Percentiles rank a stretch among this genome's conserved stretches.
phyloP scores from a whole-genome alignment of 2,888 invertebrate genomes.

The Parnassius orleans region DNA sequence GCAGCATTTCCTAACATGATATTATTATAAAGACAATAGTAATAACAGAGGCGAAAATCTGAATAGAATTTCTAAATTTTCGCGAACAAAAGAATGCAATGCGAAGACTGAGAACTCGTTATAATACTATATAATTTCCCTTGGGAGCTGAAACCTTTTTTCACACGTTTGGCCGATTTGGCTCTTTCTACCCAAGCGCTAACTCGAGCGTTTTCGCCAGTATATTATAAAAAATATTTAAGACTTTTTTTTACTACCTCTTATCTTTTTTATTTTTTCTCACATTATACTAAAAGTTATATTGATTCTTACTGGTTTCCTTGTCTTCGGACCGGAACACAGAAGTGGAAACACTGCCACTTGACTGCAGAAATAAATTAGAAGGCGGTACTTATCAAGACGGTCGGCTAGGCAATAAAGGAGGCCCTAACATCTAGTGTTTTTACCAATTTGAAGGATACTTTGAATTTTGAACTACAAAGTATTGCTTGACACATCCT shows the following conservation, averaged over 20 bases:
- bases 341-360: no score
- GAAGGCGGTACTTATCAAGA: no score
- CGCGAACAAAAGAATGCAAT: conserved; percentile 39
- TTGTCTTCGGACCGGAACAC: no score
- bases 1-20: conserved; percentile 4
- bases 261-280: background rate
- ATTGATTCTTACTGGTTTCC: no score
- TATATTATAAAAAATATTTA: background rate
- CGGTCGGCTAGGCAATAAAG: no score
- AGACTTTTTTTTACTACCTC: background rate
- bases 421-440: no score
- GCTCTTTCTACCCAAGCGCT: conserved; percentile 6
- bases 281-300: background rate
- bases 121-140: conserved; percentile 53
- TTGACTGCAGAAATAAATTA: no score
- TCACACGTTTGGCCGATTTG: conserved; percentile 18
- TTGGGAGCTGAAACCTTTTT: conserved; percentile 34
- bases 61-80: conserved; percentile 37
- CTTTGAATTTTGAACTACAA: no score
- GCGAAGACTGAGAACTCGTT: conserved; percentile 39
- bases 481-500: no score
- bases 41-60: conserved; percentile 30
- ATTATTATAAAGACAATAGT: conserved; percentile 1
- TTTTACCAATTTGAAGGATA: no score
- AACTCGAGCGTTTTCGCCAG: conserved; percentile 9